These are phyloP conservation scores for Dermatemys mawii DNA, from an alignment of 2,113 vertebrate species.

Conservation along the genomic window DNA sequence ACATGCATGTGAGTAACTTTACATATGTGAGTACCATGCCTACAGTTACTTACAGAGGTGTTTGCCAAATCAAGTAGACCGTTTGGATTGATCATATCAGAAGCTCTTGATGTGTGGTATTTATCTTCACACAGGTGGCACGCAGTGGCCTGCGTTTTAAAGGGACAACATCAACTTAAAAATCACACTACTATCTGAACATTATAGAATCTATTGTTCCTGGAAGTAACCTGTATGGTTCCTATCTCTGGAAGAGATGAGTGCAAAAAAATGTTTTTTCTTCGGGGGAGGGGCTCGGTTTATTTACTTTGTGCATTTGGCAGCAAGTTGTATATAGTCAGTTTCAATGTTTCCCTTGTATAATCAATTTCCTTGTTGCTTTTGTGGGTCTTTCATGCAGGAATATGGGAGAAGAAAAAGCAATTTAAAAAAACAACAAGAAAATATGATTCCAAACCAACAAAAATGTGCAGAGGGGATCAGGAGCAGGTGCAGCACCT, in stretches of 20 bases:
- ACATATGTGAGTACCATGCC: background rate
- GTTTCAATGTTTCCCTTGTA: background rate
- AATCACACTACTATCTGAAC: accelerated
- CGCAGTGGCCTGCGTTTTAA: background rate
- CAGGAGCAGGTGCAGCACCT: background rate
- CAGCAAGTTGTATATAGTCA: background rate
- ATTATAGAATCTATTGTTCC: background rate
- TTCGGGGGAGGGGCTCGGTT: accelerated
- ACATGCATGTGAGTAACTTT: background rate
- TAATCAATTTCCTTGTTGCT: background rate
- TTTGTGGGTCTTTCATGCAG: background rate
- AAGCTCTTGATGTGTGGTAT: background rate
- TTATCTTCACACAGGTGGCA: background rate
- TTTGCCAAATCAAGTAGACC: background rate
- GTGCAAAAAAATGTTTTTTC: background rate
- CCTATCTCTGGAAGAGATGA: background rate
- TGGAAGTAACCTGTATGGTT: background rate
- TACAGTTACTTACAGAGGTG: background rate
- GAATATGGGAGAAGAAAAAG: accelerated
- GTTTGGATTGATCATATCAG: background rate
- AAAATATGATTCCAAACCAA: background rate
- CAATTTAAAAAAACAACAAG: background rate
- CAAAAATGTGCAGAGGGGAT: background rate
- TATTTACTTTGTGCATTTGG: background rate
- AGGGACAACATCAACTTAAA: background rate